These are phyloP conservation scores for Scaptomyza cyrtandrae DNA, from an alignment of 2,888 invertebrate species.

Conservation along the genomic window DNA sequence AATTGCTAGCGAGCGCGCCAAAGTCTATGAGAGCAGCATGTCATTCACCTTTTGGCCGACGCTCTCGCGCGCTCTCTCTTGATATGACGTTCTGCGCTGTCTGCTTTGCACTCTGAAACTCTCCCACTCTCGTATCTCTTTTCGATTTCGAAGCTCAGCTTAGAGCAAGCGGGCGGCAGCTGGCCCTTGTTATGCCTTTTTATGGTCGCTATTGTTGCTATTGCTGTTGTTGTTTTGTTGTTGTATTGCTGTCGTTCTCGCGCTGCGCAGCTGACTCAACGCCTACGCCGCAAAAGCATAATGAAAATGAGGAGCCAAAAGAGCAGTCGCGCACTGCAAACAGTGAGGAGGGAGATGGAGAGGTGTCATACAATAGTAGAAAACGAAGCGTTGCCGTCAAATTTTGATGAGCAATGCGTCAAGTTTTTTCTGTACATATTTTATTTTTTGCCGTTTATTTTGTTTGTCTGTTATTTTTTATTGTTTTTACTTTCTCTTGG, in stretches of 20 bases:
- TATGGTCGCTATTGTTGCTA: slow-evolving; percentile 33
- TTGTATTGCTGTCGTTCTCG: slow-evolving; percentile 21
- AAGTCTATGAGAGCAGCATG: slow-evolving; percentile 55
- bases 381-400: slow-evolving; percentile 62
- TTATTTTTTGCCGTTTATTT: slow-evolving; percentile 21
- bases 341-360: too few relatives aligned
- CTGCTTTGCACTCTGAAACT: slow-evolving; percentile 22
- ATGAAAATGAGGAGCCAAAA: slow-evolving; percentile 19
- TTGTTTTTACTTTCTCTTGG: slow-evolving; percentile 74
- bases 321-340: neutral
- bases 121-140: slow-evolving; percentile 14
- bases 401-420: slow-evolving; percentile 73
- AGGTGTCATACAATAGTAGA: slow-evolving; percentile 63
- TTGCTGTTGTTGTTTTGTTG: slow-evolving; percentile 36
- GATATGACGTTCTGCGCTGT: slow-evolving; percentile 37
- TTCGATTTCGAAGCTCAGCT: slow-evolving; percentile 7
- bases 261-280: slow-evolving; percentile 64
- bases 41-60: slow-evolving; percentile 74
- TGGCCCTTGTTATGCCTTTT: slow-evolving; percentile 49
- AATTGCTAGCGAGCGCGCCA: slow-evolving; percentile 37
- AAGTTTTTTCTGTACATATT: slow-evolving; percentile 19
- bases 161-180: slow-evolving; percentile 13
- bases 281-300: slow-evolving; percentile 54
- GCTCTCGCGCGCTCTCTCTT: slow-evolving; percentile 37
- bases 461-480: slow-evolving; percentile 31